Evolutionary conservation across 35 echinoderm and acorn worm genomes (phyloP), one percentile per base, ranked within the genome.

Genomic region (Ptychodera flava): DNA sequence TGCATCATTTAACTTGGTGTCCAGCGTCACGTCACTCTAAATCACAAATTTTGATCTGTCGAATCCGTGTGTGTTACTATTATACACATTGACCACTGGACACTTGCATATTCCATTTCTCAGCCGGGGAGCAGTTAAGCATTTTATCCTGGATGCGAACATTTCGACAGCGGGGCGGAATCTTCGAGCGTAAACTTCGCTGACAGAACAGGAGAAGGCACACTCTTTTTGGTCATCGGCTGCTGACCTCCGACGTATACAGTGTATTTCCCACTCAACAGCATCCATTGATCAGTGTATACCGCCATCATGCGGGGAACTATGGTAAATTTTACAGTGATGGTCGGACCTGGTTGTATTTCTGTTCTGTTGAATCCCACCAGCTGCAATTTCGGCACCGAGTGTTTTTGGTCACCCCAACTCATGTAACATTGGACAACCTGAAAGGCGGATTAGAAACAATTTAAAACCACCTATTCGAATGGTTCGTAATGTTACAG

Each of bases 171-270:
- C 34, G 87, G 89, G 0, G 89, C 88, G 31, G 53, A 31, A 31
- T 90, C 95, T 33, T 32, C 52, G 28, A 97, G 84, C 28, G 30
- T 77, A 82, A 94, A 93, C 0, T 76, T 89, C 28, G 45, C 81
- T 29, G 83, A 32, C 16, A 97, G 80, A 30, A 97, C 89, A 80
- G 91, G 91, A 29, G 94, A 97, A 27, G 34, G 75, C 31, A 85
- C 85, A 33, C 77, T 52, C 14, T 33, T 16, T 31, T 89, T 84
- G 6, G 93, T 88, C 1, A 37, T 83, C 31, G 95, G 95, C 35
- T 97, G 95, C 37, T 92, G 90, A 31, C 95, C 95, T 33, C 95
- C 95, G 27, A 90, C 95, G 30, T 82, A 94, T 14, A 97, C 92
- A 2, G 87, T 78, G 32, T 91, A 89, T 0, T 64, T 83, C 16